Conservation (phyloP, 2,888 invertebrate genomes). For the Chloroclystis v-ata region DNA sequence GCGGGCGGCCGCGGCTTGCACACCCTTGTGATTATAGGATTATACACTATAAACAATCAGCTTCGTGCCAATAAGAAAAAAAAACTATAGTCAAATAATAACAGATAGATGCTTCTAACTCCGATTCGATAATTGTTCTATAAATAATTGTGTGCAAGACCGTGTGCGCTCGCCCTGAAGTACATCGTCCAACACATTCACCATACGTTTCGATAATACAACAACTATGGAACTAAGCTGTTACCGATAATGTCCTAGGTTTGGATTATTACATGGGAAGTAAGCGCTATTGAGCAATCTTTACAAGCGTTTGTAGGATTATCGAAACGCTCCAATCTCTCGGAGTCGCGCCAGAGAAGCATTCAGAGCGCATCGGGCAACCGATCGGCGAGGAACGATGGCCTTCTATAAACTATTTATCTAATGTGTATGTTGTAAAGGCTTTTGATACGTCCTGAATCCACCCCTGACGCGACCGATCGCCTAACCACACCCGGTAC, state of each 20-base stretch:
- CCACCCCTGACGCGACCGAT: conserved; percentile 8
- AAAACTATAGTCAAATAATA: background rate
- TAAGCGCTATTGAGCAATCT: conserved; percentile 26
- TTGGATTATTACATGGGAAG: conserved; percentile 13
- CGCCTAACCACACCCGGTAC: conserved; percentile 26
- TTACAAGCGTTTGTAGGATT: conserved; percentile 31
- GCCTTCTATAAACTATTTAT: background rate
- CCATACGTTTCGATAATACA: conserved; percentile 25
- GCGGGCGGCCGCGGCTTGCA: conserved; percentile 21
- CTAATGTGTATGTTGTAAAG: background rate
- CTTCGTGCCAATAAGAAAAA: too few relatives aligned
- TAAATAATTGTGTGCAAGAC: background rate
- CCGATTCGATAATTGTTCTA: too few relatives aligned
- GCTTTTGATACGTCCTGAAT: conserved; percentile 4
- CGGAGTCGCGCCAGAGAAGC: conserved; percentile 17
- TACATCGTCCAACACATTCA: conserved; percentile 14
- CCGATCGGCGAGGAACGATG: too few relatives aligned
- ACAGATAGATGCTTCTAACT: too few relatives aligned
- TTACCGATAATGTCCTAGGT: conserved; percentile 6
- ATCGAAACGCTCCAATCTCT: conserved; percentile 36
- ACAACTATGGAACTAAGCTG: conserved; percentile 16
- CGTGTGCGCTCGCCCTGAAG: conserved; percentile 9
- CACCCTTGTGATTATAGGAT: too few relatives aligned
- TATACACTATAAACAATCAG: too few relatives aligned
- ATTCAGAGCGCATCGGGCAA: conserved; percentile 6